Conservation (phyloP, 2,113 vertebrate species). For the Zapus hudsonius region DNA sequence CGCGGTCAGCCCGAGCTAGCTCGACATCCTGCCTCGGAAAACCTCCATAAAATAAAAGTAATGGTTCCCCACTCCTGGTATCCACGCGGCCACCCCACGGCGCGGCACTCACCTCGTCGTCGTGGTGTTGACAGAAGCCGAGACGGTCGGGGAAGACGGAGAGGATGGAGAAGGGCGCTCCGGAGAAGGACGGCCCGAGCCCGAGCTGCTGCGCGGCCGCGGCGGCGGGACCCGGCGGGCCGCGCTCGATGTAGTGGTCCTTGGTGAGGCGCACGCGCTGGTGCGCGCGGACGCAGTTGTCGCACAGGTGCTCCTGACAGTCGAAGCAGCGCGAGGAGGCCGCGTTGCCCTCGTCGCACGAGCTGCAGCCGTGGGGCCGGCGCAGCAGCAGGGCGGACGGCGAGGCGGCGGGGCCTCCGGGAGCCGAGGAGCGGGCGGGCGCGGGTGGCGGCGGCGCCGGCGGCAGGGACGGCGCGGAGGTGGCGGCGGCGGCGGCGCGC, state of each 20-base stretch:
- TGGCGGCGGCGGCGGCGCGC: conserved; percentile 54
- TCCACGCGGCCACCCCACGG: not conserved
- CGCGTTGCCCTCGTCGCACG: conserved; percentile 93
- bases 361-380: conserved; percentile 89
- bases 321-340: conserved; percentile 94
- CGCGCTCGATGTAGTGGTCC: conserved; percentile 95
- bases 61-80: not conserved
- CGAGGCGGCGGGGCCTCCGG: conserved; percentile 68
- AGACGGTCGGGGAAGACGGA: conserved; percentile 89
- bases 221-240: conserved; percentile 79
- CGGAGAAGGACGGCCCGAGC: conserved; percentile 87
- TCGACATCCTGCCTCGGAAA: too few species aligned
- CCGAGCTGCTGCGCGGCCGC: conserved; percentile 84
- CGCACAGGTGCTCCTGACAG: conserved; percentile 95
- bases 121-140: conserved; percentile 72
- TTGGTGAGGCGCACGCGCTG: conserved; percentile 95
- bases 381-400: conserved; percentile 84
- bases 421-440: conserved; percentile 55
- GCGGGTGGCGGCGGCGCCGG: conserved; percentile 40
- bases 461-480: conserved; percentile 16
- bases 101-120: conserved; percentile 75
- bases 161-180: conserved; percentile 90
- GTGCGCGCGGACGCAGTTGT: conserved; percentile 95
- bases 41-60: too few species aligned
- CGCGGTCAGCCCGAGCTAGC: too few species aligned